A percentile compares a stretch with the other conserved stretches of the same genome.
phyloP scores from a whole-genome alignment of 2,113 vertebrate genomes.

The Onychostruthus taczanowskii region DNA sequence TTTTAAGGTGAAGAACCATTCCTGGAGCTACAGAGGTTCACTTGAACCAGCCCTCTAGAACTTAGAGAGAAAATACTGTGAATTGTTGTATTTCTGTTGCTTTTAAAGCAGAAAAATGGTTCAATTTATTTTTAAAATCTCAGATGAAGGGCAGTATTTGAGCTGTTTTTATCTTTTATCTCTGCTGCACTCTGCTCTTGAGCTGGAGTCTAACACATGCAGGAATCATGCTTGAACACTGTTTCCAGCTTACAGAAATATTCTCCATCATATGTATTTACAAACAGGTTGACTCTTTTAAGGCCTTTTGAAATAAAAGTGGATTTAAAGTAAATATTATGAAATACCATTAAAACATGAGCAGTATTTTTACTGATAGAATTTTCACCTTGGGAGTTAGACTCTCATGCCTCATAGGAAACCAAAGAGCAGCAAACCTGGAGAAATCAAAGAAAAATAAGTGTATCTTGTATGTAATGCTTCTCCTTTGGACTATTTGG shows the following conservation, averaged over 20 bases:
- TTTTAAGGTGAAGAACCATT: neutral
- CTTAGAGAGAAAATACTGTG: neutral
- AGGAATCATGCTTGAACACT: neutral
- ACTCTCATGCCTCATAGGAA: neutral
- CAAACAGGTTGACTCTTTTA: neutral
- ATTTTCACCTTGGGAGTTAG: neutral
- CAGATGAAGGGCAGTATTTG: neutral
- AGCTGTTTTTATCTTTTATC: neutral
- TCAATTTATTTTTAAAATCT: neutral
- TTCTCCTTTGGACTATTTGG: neutral
- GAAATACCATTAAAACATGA: neutral
- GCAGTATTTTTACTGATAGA: neutral
- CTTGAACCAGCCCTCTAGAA: neutral
- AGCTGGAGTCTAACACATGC: neutral
- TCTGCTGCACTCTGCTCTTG: neutral
- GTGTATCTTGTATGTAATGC: neutral
- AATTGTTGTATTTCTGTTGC: neutral
- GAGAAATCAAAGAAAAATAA: neutral
- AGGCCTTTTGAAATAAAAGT: neutral
- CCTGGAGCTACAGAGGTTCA: neutral
- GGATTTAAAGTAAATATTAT: neutral
- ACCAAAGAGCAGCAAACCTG: neutral
- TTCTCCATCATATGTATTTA: neutral
- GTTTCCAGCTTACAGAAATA: neutral
- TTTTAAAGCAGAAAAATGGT: neutral